Evolutionary conservation across 2,113 vertebrate species (phyloP).

Genomic region (Nerophis lumbriciformis): DNA sequence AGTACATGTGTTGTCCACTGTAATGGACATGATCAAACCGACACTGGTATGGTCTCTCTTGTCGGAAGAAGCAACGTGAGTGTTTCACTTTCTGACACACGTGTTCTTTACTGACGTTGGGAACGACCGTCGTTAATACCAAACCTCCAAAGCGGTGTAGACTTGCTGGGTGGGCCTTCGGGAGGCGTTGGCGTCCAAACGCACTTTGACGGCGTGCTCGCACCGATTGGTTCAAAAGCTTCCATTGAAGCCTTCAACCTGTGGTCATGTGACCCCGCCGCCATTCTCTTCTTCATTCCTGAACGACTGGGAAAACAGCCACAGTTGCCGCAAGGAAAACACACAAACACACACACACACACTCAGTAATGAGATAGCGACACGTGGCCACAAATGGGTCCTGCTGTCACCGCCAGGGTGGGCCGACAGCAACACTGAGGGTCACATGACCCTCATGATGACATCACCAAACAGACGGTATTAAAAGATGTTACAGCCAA

Average conservation of each 20-base stretch:
- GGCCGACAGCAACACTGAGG: slow-evolving; percentile 28
- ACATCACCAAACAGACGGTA: too few relatives aligned
- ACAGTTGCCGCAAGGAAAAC: slow-evolving; percentile 21
- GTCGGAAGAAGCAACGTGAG: too few relatives aligned
- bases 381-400: slow-evolving; percentile 27
- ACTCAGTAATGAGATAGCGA: slow-evolving; percentile 16
- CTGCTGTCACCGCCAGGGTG: slow-evolving; percentile 52
- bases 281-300: slow-evolving; percentile 35
- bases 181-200: slow-evolving; percentile 18
- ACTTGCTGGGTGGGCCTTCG: slow-evolving; percentile 36
- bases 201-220: slow-evolving; percentile 23
- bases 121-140: background rate
- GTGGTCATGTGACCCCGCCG: slow-evolving; percentile 1
- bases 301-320: slow-evolving; percentile 25
- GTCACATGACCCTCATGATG: slow-evolving; percentile 24
- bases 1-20: too few relatives aligned
- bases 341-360: slow-evolving; percentile 16
- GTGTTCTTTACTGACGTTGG: background rate
- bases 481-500: too few relatives aligned
- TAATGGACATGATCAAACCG: too few relatives aligned
- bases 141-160: background rate
- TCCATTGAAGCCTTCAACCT: background rate
- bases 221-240: slow-evolving; percentile 2
- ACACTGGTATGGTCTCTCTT: too few relatives aligned
- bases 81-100: slow-evolving; percentile 8